Evolutionary conservation across 2,888 invertebrate species (phyloP), one percentile per base, ranked within the genome.

Genomic region (Troides helena): DNA sequence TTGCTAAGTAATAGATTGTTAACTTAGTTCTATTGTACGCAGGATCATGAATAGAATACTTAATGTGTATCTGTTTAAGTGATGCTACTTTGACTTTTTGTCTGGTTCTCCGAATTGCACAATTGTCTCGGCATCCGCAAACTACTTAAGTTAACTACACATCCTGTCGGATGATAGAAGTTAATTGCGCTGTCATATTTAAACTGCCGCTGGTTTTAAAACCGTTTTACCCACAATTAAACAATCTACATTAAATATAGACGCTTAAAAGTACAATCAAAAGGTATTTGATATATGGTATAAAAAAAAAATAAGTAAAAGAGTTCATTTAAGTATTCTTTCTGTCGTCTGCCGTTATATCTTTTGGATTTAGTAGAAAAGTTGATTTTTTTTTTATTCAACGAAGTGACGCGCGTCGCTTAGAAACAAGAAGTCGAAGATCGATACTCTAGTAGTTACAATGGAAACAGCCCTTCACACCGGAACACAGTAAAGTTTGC

Each of bases 71-170:
- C 57, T 23, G 57, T 57, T 50, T 18, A 50, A 50, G 53, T 53
- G 18, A n/a, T 25, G 57, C 57, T n/a, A 23, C 12, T 59, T 59
- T 58, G 50, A 43, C 17, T 65, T 65, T 61, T 56, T 68, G 53
- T 65, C 1, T 21, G 30, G 39, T 65, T 57, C 61, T 64, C 61
- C 61, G 65, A 61, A 68, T 57, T 46, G 36, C 36, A 61, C 70
- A 71, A 71, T 71, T 71, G 70, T 65, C 46, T 58, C 65, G 65
- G 64, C 70, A 71, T 71, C 67, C 70, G 70, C 70, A 71, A 67
- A 23, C 61, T 71, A 71, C 70, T 71, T 71, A 71, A 71, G 67
- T 71, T 70, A 70, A 67, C 63, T 67, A 67, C 70, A 65, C 70
- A 67, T 71, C 70, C 70, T 71, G 70, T 71, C 67, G 64, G 67